Conservation (phyloP, 2,888 invertebrate genomes). For the Apamea epomidion region DNA sequence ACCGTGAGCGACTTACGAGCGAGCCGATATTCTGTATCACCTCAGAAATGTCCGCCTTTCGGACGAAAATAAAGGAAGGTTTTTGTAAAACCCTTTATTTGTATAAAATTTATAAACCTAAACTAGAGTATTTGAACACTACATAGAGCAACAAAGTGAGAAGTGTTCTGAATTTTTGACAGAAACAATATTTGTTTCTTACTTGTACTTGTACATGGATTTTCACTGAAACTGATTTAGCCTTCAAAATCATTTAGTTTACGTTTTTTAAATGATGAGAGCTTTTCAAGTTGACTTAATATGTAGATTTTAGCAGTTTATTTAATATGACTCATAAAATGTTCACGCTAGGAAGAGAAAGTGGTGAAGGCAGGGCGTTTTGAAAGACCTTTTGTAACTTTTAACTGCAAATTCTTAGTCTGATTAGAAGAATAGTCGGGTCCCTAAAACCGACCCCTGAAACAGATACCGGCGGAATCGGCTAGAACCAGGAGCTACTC, state of each 20-base stretch:
- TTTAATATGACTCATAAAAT: neutral
- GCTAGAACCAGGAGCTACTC: neutral
- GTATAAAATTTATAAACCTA: neutral
- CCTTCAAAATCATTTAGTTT: neutral
- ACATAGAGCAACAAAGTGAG: neutral
- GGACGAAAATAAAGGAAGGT: slow-evolving; percentile 10
- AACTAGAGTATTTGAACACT: neutral
- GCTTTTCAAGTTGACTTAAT: neutral
- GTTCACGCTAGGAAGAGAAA: neutral
- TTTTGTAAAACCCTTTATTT: neutral
- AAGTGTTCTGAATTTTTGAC: neutral
- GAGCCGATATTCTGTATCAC: slow-evolving; percentile 20
- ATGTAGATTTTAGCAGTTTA: neutral
- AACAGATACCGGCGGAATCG: neutral
- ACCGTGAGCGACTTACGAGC: slow-evolving; percentile 71
- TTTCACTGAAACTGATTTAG: neutral
- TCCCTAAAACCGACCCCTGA: neutral
- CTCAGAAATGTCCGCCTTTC: slow-evolving; percentile 23
- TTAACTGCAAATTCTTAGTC: neutral
- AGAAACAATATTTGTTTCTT: too few species aligned
- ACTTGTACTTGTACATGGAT: neutral
- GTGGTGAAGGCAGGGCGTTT: neutral
- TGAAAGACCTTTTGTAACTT: neutral
- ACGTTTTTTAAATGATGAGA: neutral
- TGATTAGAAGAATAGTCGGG: neutral